A percentile compares a stretch with the other conserved stretches of the same genome.
These are phyloP conservation scores for Glaucopsyche alexis DNA, from an alignment of 2,888 invertebrate species.

Conservation along the genomic window DNA sequence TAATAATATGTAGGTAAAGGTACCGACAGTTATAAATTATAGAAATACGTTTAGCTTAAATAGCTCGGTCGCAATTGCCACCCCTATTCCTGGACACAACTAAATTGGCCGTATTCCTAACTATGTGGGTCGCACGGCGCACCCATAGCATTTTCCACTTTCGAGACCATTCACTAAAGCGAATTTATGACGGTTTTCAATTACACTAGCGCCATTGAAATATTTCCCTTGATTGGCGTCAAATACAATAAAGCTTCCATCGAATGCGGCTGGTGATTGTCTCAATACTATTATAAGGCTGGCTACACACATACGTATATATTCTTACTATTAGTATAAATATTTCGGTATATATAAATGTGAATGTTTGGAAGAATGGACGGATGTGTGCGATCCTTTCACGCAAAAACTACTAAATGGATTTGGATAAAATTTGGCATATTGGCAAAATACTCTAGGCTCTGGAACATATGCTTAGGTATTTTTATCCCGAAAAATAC, in stretches of 20 bases:
- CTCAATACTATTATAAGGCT: neutral
- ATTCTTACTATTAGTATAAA: too few relatives aligned
- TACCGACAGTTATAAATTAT: neutral
- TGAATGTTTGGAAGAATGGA: too few relatives aligned
- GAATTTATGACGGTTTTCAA: constrained; percentile 17
- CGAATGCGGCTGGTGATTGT: constrained; percentile 4
- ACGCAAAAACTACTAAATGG: too few relatives aligned
- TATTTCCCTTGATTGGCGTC: constrained; percentile 5
- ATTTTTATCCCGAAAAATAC: too few relatives aligned
- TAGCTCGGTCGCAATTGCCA: neutral
- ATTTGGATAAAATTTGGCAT: too few relatives aligned
- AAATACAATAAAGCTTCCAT: constrained; percentile 12
- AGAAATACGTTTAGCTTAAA: neutral
- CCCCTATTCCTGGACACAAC: neutral
- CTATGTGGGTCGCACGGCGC: constrained; percentile 4
- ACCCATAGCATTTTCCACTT: neutral
- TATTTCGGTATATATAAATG: too few relatives aligned
- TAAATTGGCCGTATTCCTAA: neutral
- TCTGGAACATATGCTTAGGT: too few relatives aligned
- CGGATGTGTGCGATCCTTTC: too few relatives aligned
- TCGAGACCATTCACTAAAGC: neutral
- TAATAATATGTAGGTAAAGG: too few relatives aligned
- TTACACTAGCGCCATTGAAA: constrained; percentile 11
- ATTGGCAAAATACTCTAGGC: too few relatives aligned
- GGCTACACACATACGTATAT: neutral